These are phyloP conservation scores for Macroramphosus scolopax DNA, from an alignment of 2,797 vertebrate genomes.

Conservation along the genomic window DNA sequence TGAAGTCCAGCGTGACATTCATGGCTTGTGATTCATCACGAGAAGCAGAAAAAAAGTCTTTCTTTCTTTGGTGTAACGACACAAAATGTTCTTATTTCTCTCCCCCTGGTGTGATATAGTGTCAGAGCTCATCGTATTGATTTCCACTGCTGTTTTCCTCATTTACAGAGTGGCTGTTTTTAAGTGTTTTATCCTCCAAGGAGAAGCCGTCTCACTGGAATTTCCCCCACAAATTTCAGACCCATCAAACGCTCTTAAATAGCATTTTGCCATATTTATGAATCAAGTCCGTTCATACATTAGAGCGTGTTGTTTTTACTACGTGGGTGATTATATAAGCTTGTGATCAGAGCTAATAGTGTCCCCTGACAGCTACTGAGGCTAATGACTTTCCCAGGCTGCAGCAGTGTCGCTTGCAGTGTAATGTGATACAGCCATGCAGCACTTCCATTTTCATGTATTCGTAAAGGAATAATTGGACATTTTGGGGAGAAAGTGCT, in stretches of 20 bases:
- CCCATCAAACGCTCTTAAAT: constrained; percentile 27
- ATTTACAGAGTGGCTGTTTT: constrained; percentile 8
- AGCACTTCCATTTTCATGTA: constrained; percentile 18
- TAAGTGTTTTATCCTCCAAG: constrained; percentile 13
- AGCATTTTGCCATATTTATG: constrained; percentile 41
- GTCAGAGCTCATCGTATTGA: constrained; percentile 29
- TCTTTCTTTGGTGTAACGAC: constrained; percentile 47
- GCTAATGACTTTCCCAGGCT: constrained; percentile 61
- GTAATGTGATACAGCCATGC: constrained; percentile 9
- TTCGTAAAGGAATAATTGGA: constrained; percentile 9
- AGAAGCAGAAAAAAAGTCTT: constrained; percentile 29
- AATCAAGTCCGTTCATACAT: constrained; percentile 21
- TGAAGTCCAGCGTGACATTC: constrained; percentile 58
- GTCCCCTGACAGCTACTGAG: constrained; percentile 46
- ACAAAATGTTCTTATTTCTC: constrained; percentile 37
- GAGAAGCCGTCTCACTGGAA: constrained; percentile 14
- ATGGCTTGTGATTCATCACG: constrained; percentile 53
- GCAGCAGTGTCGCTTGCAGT: constrained; percentile 20
- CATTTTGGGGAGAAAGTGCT: too few species aligned
- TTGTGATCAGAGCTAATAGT: constrained; percentile 43
- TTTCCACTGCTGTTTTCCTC: constrained; percentile 27
- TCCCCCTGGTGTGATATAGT: constrained; percentile 17
- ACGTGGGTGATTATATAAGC: constrained; percentile 18
- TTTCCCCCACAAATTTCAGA: constrained; percentile 25
- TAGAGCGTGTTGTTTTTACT: constrained; percentile 44